These are phyloP conservation scores for Chelon auratus DNA, from an alignment of 2,797 vertebrate genomes.

Conservation along the genomic window DNA sequence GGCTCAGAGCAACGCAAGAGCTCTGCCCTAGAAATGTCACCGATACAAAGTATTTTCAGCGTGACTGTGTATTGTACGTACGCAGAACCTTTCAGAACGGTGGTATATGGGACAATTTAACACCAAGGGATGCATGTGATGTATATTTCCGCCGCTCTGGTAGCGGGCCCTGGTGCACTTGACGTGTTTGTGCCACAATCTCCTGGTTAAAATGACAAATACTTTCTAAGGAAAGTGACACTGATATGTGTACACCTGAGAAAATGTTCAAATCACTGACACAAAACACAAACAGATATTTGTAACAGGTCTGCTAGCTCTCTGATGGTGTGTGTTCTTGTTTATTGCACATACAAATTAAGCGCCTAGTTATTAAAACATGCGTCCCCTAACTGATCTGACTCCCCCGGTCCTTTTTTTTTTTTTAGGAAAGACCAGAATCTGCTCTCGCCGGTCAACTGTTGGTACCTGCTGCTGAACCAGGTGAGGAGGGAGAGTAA, in stretches of 20 bases:
- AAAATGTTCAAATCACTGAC: slow-evolving; percentile 9
- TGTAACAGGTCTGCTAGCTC: not conserved
- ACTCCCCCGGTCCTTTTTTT: not conserved
- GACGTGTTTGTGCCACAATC: slow-evolving; percentile 29
- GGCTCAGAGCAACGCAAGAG: slow-evolving; percentile 47
- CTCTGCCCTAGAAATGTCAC: slow-evolving; percentile 79
- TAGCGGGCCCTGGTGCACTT: slow-evolving; percentile 30
- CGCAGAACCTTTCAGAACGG: slow-evolving; percentile 51
- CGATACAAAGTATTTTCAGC: slow-evolving; percentile 59
- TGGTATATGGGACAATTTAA: slow-evolving; percentile 65
- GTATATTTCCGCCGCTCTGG: slow-evolving; percentile 32
- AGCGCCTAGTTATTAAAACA: no score
- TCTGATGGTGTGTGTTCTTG: not conserved
- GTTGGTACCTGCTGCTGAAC: slow-evolving; percentile 99
- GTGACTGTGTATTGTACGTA: slow-evolving; percentile 41
- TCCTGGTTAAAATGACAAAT: slow-evolving; percentile 33
- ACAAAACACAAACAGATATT: not conserved
- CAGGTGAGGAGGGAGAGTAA: slow-evolving; percentile 98
- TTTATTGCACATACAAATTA: no score
- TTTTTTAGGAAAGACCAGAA: slow-evolving; percentile 96
- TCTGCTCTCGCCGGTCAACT: slow-evolving; percentile 97
- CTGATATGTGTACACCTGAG: not conserved
- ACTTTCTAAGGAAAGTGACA: not conserved
- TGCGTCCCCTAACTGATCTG: not conserved
- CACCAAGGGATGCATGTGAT: slow-evolving; percentile 62